phyloP scores from a whole-genome alignment of 1,140 invertebrate species.

The Drosophila arawakana region DNA sequence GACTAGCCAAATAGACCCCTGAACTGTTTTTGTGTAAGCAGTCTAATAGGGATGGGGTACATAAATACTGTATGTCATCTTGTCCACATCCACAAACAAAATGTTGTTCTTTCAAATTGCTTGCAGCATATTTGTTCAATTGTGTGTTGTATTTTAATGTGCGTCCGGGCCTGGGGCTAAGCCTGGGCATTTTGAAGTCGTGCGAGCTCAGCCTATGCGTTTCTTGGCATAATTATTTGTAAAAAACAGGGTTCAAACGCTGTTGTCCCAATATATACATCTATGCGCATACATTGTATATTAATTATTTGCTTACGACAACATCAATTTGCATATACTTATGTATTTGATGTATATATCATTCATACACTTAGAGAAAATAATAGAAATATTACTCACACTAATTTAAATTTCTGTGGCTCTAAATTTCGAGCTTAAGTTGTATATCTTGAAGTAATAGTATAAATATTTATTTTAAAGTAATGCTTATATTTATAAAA shows the following conservation, averaged over 20 bases:
- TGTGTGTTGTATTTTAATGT: not conserved
- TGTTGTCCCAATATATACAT: too few relatives aligned
- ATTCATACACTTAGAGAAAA: too few relatives aligned
- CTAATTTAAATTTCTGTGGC: too few relatives aligned
- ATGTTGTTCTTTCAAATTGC: not conserved
- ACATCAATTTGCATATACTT: not conserved
- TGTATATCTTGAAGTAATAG: too few relatives aligned
- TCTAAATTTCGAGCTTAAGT: too few relatives aligned
- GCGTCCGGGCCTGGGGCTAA: not conserved
- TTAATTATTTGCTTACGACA: conserved; percentile 15
- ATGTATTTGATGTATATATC: not conserved
- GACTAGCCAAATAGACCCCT: too few relatives aligned
- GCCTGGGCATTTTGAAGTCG: not conserved
- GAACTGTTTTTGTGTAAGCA: too few relatives aligned
- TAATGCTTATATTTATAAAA: too few relatives aligned
- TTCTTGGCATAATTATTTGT: not conserved
- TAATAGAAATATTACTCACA: too few relatives aligned
- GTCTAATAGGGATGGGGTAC: too few relatives aligned
- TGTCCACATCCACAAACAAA: not conserved
- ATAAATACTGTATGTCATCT: too few relatives aligned
- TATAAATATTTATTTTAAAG: too few relatives aligned
- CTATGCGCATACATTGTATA: not conserved
- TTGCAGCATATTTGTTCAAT: not conserved
- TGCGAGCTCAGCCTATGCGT: not conserved
- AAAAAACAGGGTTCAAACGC: not conserved